Evolutionary conservation across 2,888 invertebrate genomes (phyloP).

Genomic region (Drosophila quinaria): DNA sequence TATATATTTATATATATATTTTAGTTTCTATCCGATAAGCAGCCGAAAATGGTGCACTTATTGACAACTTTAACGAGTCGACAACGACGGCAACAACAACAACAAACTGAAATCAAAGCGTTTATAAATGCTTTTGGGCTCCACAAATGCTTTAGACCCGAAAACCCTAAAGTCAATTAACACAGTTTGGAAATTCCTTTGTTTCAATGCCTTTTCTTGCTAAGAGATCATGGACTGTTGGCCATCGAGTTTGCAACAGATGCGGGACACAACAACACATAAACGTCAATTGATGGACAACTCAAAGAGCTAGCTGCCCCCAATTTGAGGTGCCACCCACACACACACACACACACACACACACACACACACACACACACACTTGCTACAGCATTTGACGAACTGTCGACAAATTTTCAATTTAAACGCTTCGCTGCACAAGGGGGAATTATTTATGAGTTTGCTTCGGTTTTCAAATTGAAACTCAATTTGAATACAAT

Average conservation of each 20-base stretch:
- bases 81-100: slow-evolving; percentile 45
- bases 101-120: slow-evolving; percentile 57
- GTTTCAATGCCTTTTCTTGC: slow-evolving; percentile 28
- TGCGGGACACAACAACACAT: slow-evolving; percentile 42
- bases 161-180: slow-evolving; percentile 53
- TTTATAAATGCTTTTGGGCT: slow-evolving; percentile 72
- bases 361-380: slow-evolving; percentile 60
- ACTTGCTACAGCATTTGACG: slow-evolving; percentile 60
- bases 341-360: slow-evolving; percentile 62
- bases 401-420: slow-evolving; percentile 68
- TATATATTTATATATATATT: slow-evolving; percentile 42
- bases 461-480: slow-evolving; percentile 27
- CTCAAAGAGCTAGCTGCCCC: slow-evolving; percentile 13
- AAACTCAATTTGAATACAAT: slow-evolving; percentile 38
- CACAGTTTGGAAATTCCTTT: slow-evolving; percentile 47
- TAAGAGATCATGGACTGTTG: slow-evolving; percentile 5
- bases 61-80: slow-evolving; percentile 79
- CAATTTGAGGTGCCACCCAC: slow-evolving; percentile 45
- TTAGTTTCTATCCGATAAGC: slow-evolving; percentile 58
- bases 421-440: slow-evolving; percentile 69
- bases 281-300: slow-evolving; percentile 43
- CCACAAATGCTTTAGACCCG: slow-evolving; percentile 13
- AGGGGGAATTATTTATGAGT: slow-evolving; percentile 50
- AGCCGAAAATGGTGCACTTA: slow-evolving; percentile 81
- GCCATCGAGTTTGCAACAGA: slow-evolving; percentile 17